phyloP scores from a whole-genome alignment of 1,140 invertebrate genomes.

The Drosophila repletoides region DNA sequence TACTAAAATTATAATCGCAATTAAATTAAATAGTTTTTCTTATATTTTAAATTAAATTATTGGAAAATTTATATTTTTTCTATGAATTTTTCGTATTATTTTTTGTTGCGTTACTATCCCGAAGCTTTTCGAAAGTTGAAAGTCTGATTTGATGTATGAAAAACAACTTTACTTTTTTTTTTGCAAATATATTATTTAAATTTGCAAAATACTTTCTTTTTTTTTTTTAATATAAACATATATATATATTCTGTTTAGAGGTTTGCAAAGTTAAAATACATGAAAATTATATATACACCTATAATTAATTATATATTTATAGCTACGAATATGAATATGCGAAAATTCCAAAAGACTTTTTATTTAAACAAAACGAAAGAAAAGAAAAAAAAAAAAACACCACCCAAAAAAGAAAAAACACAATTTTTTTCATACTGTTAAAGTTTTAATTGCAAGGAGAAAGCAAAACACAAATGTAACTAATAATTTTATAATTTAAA shows the following conservation, averaged over 20 bases:
- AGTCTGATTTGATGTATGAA: constrained; percentile 37
- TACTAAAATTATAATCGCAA: too few species aligned
- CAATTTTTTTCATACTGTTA: constrained; percentile 48
- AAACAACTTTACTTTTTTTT: too few species aligned
- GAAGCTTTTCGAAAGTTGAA: constrained; percentile 29
- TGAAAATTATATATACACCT: constrained; percentile 3
- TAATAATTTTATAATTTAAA: constrained; percentile 39
- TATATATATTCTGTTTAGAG: constrained; percentile 24
- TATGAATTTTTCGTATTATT: constrained; percentile 11
- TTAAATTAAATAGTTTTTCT: too few species aligned
- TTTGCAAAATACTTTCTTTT: constrained; percentile 7
- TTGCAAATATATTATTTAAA: constrained; percentile 5
- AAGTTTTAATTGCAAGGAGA: constrained; percentile 29
- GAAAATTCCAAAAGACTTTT: constrained; percentile 73
- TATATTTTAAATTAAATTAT: background rate
- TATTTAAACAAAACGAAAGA: constrained; percentile 44
- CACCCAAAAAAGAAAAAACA: constrained; percentile 20
- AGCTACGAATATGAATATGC: constrained; percentile 65
- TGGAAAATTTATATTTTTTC: background rate
- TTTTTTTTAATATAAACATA: constrained; percentile 20
- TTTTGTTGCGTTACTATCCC: constrained; percentile 24
- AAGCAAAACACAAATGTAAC: constrained; percentile 46
- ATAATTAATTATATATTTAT: constrained; percentile 48
- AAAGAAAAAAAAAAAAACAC: too few species aligned
- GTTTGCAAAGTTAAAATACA: constrained; percentile 10